Evolutionary conservation across 1,140 invertebrate species (phyloP).

Genomic region (Wiebesia pumilae): DNA sequence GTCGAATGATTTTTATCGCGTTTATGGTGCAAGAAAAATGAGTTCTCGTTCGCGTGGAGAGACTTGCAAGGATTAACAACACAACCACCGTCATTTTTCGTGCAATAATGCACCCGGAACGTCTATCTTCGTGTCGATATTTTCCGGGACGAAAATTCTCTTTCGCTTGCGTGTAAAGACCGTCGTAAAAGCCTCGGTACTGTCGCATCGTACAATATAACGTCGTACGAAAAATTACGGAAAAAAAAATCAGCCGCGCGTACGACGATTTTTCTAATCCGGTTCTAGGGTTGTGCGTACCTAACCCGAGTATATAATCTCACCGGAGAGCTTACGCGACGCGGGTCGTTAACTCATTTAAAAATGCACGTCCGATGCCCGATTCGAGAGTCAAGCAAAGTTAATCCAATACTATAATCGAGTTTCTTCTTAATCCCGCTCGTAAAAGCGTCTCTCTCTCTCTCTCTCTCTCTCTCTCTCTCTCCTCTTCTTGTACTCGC

Average conservation of each 20-base stretch:
- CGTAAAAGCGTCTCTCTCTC: background rate
- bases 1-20: background rate
- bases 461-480: background rate
- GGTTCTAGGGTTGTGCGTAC: background rate
- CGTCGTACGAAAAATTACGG: slow-evolving; percentile 12
- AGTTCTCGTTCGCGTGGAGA: too few species aligned
- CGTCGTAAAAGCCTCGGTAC: slow-evolving; percentile 7
- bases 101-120: background rate
- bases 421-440: slow-evolving; percentile 56
- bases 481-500: background rate
- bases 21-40: background rate
- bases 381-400: slow-evolving; percentile 58
- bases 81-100: background rate
- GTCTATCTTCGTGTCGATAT: background rate
- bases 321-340: background rate
- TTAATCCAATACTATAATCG: slow-evolving; percentile 62
- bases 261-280: slow-evolving; percentile 28
- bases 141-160: background rate
- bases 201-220: slow-evolving; percentile 16
- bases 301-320: background rate
- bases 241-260: slow-evolving; percentile 30
- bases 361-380: slow-evolving; percentile 12
- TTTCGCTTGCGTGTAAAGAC: background rate
- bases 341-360: slow-evolving; percentile 58
- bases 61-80: background rate